A percentile compares a stretch with the other conserved stretches of the same genome.
Conservation (phyloP, 2,797 vertebrate species). For the Yasuhikotakia modesta region DNA sequence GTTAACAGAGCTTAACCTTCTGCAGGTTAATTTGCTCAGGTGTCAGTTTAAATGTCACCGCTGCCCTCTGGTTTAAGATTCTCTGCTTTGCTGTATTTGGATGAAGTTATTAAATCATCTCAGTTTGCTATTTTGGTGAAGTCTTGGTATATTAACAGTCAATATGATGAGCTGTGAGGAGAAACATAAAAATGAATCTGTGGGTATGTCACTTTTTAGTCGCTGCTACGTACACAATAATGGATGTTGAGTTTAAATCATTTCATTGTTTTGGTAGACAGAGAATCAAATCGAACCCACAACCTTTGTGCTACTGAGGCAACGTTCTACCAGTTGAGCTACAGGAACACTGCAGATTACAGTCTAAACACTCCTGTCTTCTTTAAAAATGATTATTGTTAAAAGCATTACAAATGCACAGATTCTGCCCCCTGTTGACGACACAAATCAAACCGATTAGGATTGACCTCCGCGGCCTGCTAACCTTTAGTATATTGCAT, state of each 20-base stretch:
- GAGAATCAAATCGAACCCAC: too few relatives aligned
- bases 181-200: not conserved
- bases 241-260: not conserved
- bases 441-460: conserved; percentile 33
- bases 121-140: conserved; percentile 41
- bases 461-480: conserved; percentile 30
- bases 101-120: conserved; percentile 55
- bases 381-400: too few relatives aligned
- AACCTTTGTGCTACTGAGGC: too few relatives aligned
- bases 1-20: conserved; percentile 57
- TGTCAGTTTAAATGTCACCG: conserved; percentile 58
- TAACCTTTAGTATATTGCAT: conserved; percentile 48
- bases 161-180: conserved; percentile 33
- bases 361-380: not conserved
- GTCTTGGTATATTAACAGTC: conserved; percentile 49
- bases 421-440: conserved; percentile 15
- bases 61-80: conserved; percentile 47
- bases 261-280: not conserved
- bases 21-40: conserved; percentile 55
- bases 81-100: conserved; percentile 35
- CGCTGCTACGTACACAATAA: not conserved
- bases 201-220: not conserved
- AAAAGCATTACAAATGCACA: not conserved
- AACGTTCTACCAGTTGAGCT: too few relatives aligned
- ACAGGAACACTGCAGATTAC: too few relatives aligned